phyloP scores from a whole-genome alignment of 2,797 vertebrate species.

The Muscicapa comitata region DNA sequence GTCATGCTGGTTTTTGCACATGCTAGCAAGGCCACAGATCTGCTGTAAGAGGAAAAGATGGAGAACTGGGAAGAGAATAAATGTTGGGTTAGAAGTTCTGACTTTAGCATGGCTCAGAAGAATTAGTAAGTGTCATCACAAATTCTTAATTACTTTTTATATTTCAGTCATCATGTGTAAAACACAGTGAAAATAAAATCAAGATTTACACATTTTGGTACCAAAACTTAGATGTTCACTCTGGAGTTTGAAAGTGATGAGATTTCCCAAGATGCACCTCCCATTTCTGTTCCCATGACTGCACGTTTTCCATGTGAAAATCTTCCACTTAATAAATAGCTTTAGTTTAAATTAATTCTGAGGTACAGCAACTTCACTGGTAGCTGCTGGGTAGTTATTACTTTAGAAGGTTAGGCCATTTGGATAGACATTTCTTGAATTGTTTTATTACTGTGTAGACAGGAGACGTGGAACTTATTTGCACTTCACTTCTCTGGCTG shows the following conservation, averaged over 20 bases:
- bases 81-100: not conserved
- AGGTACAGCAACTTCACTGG: not conserved
- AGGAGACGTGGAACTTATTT: not conserved
- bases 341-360: conserved; percentile 5
- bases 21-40: not conserved
- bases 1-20: not conserved
- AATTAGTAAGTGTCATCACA: not conserved
- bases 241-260: not conserved
- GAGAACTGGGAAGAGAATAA: not conserved
- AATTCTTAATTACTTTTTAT: not conserved
- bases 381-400: not conserved
- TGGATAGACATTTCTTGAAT: not conserved
- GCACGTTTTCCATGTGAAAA: not conserved
- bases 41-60: not conserved
- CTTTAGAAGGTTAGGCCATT: conserved; percentile 13
- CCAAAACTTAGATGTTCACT: not conserved
- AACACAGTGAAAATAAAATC: not conserved
- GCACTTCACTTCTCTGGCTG: not conserved
- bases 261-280: not conserved
- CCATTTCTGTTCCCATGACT: not conserved
- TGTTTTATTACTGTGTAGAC: not conserved
- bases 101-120: not conserved
- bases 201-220: not conserved
- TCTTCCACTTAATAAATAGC: not conserved
- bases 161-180: not conserved